Percentiles rank a stretch among this genome's conserved stretches.
phyloP scores from a whole-genome alignment of 2,113 vertebrate species.

The Callionymus lyra region DNA sequence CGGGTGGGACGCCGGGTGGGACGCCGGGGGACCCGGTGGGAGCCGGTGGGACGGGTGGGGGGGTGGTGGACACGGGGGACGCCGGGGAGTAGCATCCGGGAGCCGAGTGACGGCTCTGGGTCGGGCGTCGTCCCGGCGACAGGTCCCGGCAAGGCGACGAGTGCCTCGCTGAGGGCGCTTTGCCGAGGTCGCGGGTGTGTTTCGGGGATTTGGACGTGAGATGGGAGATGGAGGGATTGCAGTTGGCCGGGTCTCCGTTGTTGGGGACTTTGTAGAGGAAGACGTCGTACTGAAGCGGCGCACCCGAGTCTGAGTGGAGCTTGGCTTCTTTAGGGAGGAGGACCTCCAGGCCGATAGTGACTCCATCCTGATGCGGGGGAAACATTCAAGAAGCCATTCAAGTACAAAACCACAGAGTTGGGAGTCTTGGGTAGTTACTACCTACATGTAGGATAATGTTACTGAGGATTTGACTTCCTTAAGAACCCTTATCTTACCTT shows the following conservation, averaged over 20 bases:
- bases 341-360: slow-evolving; percentile 69
- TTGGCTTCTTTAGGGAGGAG: slow-evolving; percentile 67
- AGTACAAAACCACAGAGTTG: too few relatives aligned
- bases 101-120: slow-evolving; percentile 37
- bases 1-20: slow-evolving; percentile 13
- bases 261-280: slow-evolving; percentile 64
- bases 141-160: slow-evolving; percentile 29
- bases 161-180: slow-evolving; percentile 19
- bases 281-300: slow-evolving; percentile 62
- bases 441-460: too few relatives aligned
- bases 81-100: slow-evolving; percentile 26
- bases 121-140: slow-evolving; percentile 21
- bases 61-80: slow-evolving; percentile 4
- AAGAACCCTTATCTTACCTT: too few relatives aligned
- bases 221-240: slow-evolving; percentile 19
- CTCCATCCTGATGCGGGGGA: slow-evolving; percentile 57
- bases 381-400: neutral
- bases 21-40: slow-evolving; percentile 9
- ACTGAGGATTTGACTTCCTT: too few relatives aligned
- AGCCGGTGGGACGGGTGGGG: slow-evolving; percentile 23
- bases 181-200: slow-evolving; percentile 10
- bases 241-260: slow-evolving; percentile 34
- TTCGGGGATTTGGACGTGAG: slow-evolving; percentile 42
- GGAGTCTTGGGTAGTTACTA: too few relatives aligned
- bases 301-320: slow-evolving; percentile 43